Evolutionary conservation across 1,140 invertebrate species (phyloP), one percentile per base, ranked within the genome.

Genomic region (Anastatus disparis): DNA sequence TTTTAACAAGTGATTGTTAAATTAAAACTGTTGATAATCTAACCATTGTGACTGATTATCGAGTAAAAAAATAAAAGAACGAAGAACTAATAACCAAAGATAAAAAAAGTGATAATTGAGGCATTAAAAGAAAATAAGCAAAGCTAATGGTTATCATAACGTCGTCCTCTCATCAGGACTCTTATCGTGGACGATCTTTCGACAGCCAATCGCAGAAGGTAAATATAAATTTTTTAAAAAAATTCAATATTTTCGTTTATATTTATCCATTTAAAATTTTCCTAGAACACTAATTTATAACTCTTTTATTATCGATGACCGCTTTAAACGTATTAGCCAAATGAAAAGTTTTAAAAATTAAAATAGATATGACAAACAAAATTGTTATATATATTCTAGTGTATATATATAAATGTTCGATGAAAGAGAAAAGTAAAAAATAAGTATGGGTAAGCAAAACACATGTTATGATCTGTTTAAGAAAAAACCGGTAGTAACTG

Each of bases 291-390:
- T 12, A n/a, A n/a, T 44, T 15, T 22, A 50, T 20, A 26, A 20
- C 24, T 4, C 24, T 63, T 27, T 53, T 53, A 24, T 38, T 13
- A 53, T n/a, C n/a, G n/a, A n/a, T n/a, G n/a, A n/a, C n/a, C n/a
- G n/a, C n/a, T n/a, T n/a, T n/a, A n/a, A n/a, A n/a, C n/a, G n/a
- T n/a, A n/a, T n/a, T n/a, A n/a, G n/a, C n/a, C n/a, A n/a, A n/a
- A n/a, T n/a, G n/a, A n/a, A n/a, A n/a, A n/a, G n/a, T n/a, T n/a
- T n/a, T n/a, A n/a, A n/a, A 24, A 67, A 68, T 77, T 73, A 76
- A 78, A 78, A 78, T 78, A 78, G 71, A 44, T 29, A 17, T 62
- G 67, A 73, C 73, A 76, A 78, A 75, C 66, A 75, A 61, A 75
- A 75, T n/a, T 58, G 59, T 65, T 78, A 77, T 77, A 77, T 78